Base-by-base conservation (phyloP, 1,140 invertebrate genomes). In the Adoxophyes honmai region DNA sequence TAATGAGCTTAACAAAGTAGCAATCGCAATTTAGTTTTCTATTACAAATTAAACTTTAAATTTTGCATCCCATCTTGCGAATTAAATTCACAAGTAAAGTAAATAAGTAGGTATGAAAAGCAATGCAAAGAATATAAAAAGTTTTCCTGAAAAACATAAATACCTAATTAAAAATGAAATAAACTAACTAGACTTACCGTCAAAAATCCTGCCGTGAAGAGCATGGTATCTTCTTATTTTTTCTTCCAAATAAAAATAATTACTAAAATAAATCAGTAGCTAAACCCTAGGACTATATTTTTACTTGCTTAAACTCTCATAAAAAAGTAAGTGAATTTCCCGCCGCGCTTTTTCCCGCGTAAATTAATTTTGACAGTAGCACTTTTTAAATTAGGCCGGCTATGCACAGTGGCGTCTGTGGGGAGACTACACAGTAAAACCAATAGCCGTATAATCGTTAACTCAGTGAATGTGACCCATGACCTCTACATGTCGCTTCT, bases 401-500 rank as follows among this genome's bases (percentile, higher is more conserved):
- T 18, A 18, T 10, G 9, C 39, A 16, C 39, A 16, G 39, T 16
- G 16, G 8, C 39, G 39, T 4, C 6, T 44, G 39, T 9, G 9
- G 16, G 1, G 18, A 16, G 10, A 44, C 39, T 44, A 18, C 14
- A 4, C 39, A 16, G n/a, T 44, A 44, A 44, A 18, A 28, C 21
- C 21, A 28, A 28, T 28, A 28, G 39, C 39, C 39, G 39, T 44
- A 44, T 18, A 44, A 18, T 44, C 13, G 38, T 18, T 44, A 18
- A 28, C 13, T 13, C 11, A 13, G 39, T 44, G 39, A 44, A 21
- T 44, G 39, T n/a, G 39, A 18, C 39, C 39, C 15, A n/a, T 21
- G 39, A 44, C 39, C 39, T 18, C 39, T 44, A 42, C 39, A 16
- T 44, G 15, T 10, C 39, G 39, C 39, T 44, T 39, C 38, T 15